Evolutionary conservation across 2,797 vertebrate species (phyloP), one percentile per base, ranked within the genome.

Genomic region (Manis crassicaudata): DNA sequence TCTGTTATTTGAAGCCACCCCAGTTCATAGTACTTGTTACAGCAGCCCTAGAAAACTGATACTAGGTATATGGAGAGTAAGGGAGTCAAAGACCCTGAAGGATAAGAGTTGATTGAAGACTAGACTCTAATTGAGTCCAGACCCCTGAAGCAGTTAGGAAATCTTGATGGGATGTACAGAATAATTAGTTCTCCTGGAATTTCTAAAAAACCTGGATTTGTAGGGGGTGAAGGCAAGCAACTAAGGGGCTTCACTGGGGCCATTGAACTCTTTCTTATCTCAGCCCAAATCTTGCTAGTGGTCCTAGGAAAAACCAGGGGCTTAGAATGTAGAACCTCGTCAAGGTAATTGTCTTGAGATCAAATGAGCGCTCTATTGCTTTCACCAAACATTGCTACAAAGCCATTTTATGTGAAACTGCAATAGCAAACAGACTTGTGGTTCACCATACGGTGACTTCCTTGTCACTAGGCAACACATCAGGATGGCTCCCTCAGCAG

Each of bases 391-490:
- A 23, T 62, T 56, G 17, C 93, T 86, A 46, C 29, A 54, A 85
- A 73, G 27, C 65, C 40, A n/a, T 81, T 96, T 82, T 89, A 54
- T 93, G 65, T 67, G 46, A 93, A 91, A 86, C 35, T 50, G 40
- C 92, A 94, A 97, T 90, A 90, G 63, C 87, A 95, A 97, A 85
- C 90, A 96, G 96, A 95, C 76, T 56, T 92, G 67, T 10, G 14
- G 92, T 94, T 94, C 96, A 96, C 75, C 90, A 89, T 77, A 93
- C 80, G 65, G 77, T 95, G 76, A 95, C 80, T 97, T 94, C 96
- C 84, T 87, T 1, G 35, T 95, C 92, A 92, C 94, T 94, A 95
- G 52, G 94, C 83, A 97, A 87, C 95, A 87, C 94, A 95, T 96
- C 94, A 95, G 60, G 68, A 93, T 87, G 73, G 68, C 80, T 76